Evolutionary conservation across 2,113 vertebrate genomes (phyloP).

Genomic region (Lepidothrix coronata): DNA sequence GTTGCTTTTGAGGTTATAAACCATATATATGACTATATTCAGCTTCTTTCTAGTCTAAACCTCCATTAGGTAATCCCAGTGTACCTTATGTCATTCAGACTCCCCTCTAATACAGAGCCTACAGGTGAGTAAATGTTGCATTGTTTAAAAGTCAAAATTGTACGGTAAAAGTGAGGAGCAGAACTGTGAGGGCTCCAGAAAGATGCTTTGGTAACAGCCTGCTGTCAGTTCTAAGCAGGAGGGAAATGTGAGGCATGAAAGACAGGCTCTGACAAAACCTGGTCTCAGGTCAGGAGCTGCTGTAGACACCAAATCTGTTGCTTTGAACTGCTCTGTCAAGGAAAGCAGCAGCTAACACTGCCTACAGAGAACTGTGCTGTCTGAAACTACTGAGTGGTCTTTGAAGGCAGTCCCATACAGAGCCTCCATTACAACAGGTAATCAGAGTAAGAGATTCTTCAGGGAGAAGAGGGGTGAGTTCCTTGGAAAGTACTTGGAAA

Average conservation of each 20-base stretch:
- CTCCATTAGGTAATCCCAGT: neutral
- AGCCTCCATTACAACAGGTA: neutral
- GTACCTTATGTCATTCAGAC: neutral
- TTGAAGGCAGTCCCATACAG: neutral
- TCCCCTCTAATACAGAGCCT: neutral
- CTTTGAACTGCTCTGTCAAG: neutral
- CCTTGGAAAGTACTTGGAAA: neutral
- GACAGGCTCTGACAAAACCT: neutral
- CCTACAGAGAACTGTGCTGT: neutral
- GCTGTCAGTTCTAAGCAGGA: neutral
- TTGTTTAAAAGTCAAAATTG: neutral
- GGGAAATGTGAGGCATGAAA: neutral
- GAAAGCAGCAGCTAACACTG: neutral
- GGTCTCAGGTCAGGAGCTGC: neutral
- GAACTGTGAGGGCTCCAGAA: neutral
- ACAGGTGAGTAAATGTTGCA: neutral
- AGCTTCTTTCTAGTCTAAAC: neutral
- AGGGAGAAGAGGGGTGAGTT: neutral
- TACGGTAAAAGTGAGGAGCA: neutral
- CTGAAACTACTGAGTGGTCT: neutral
- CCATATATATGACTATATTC: neutral
- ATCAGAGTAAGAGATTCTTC: constrained; percentile 20
- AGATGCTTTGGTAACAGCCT: neutral
- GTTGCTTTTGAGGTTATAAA: neutral
- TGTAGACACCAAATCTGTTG: neutral